phyloP scores from a whole-genome alignment of 2,797 vertebrate genomes.

The Microctenopoma stevenorrisi region DNA sequence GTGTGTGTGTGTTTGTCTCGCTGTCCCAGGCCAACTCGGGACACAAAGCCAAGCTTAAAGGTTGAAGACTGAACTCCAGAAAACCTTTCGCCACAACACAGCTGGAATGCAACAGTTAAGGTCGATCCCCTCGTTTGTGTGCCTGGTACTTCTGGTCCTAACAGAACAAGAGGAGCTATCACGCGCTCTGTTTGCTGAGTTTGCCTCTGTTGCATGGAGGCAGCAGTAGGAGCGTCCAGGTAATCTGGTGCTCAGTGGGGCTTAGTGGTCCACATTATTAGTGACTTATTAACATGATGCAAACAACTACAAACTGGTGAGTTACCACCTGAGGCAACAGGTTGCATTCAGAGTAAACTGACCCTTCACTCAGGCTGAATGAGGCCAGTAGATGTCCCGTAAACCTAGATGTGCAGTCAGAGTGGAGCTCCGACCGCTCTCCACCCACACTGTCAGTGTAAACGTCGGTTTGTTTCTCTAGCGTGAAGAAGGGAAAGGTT shows the following conservation, averaged over 20 bases:
- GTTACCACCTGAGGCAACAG: no score
- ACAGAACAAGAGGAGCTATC: no score
- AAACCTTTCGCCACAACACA: constrained; percentile 55
- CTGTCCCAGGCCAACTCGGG: constrained; percentile 32
- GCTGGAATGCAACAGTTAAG: background rate
- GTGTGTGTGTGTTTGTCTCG: background rate
- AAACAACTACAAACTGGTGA: no score
- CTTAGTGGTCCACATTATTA: no score
- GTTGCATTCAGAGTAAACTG: background rate
- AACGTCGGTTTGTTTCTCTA: background rate
- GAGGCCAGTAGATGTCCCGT: background rate
- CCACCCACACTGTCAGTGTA: constrained; percentile 5
- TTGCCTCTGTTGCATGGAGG: no score
- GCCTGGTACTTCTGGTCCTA: no score
- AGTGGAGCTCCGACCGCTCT: background rate
- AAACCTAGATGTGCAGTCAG: background rate
- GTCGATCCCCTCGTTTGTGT: background rate
- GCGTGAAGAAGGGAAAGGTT: background rate
- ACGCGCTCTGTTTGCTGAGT: no score
- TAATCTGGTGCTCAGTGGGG: no score
- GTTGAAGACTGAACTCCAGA: constrained; percentile 53
- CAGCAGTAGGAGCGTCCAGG: no score
- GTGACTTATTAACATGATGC: no score
- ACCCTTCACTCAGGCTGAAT: background rate
- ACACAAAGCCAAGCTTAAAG: constrained; percentile 39